Evolutionary conservation across 2,113 vertebrate genomes (phyloP).

Genomic region (Psammodynastes pulverulentus): DNA sequence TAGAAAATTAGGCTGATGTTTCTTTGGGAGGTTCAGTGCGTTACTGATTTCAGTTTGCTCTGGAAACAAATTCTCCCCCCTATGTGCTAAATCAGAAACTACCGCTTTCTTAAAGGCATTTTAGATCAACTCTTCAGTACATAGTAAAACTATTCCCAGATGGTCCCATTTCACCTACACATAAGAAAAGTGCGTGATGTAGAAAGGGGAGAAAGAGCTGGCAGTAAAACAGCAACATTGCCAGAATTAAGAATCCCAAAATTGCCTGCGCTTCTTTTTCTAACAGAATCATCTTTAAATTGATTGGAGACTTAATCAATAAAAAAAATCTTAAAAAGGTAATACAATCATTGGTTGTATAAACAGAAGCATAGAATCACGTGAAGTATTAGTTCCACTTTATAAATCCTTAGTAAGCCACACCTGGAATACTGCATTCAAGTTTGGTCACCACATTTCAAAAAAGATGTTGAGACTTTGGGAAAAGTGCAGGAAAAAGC

Average conservation of each 20-base stretch:
- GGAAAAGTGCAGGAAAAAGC: background rate
- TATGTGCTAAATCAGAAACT: background rate
- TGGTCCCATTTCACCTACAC: background rate
- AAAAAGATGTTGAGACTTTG: background rate
- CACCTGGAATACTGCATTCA: background rate
- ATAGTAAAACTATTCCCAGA: background rate
- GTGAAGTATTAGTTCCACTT: background rate
- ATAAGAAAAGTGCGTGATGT: background rate
- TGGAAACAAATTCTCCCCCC: background rate
- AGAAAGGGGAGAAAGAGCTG: background rate
- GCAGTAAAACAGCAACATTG: background rate
- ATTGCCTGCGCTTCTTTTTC: background rate
- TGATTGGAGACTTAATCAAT: background rate
- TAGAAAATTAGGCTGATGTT: background rate
- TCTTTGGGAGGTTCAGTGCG: background rate
- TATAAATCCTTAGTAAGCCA: background rate
- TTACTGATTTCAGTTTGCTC: background rate
- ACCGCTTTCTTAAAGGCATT: background rate
- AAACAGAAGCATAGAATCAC: background rate
- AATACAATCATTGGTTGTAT: background rate
- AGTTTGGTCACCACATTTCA: background rate
- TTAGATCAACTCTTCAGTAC: background rate
- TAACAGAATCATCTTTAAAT: background rate
- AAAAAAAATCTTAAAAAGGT: background rate
- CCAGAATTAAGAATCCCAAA: background rate